Conservation (phyloP, 2,888 invertebrate species). For the Dioctria linearis region DNA sequence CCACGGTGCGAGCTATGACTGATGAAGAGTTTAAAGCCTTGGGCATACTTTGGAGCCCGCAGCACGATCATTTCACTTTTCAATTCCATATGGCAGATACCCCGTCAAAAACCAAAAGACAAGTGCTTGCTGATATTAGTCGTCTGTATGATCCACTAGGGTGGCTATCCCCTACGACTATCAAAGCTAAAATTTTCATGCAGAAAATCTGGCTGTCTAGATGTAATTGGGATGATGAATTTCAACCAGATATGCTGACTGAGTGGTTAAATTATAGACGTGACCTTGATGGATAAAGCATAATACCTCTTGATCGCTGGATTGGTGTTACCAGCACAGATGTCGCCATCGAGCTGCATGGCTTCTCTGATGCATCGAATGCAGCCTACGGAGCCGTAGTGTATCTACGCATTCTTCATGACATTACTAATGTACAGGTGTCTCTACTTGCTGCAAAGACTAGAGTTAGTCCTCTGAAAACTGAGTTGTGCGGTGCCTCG, state of each 20-base stretch:
- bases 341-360: slow-evolving; percentile 15
- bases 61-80: not conserved
- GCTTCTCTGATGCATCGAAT: slow-evolving; percentile 14
- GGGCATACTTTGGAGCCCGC: not conserved
- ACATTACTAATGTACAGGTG: no score
- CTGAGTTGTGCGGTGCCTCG: slow-evolving; percentile 51
- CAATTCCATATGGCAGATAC: no score
- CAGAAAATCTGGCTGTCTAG: no score
- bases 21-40: not conserved
- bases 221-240: not conserved
- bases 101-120: no score
- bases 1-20: not conserved
- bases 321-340: no score
- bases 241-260: not conserved
- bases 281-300: not conserved
- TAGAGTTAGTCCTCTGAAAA: slow-evolving; percentile 46
- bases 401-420: not conserved
- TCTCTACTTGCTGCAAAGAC: no score
- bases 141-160: no score
- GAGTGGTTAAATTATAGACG: not conserved
- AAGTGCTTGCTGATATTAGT: no score
- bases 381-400: slow-evolving; percentile 6
- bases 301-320: not conserved
- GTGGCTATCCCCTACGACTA: no score
- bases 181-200: no score